A percentile compares a stretch with the other conserved stretches of the same genome.
These are phyloP conservation scores for Aplocera efformata DNA, from an alignment of 2,888 invertebrate species.

Conservation along the genomic window DNA sequence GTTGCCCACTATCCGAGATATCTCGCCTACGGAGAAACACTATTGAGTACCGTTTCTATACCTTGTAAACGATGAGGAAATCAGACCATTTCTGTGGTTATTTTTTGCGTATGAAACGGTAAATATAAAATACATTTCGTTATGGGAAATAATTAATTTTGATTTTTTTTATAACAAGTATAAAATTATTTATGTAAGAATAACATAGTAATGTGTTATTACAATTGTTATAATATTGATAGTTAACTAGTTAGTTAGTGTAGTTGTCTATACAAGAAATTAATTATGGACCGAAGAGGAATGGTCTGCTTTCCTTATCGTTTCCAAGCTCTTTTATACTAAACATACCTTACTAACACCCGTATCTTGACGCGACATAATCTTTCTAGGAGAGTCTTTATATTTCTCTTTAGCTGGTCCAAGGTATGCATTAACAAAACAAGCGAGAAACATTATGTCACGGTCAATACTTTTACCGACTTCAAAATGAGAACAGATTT, in stretches of 20 bases:
- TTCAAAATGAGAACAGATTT: too few relatives aligned
- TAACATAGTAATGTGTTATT: too few relatives aligned
- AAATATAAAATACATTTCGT: too few relatives aligned
- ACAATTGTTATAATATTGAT: too few relatives aligned
- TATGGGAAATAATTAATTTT: too few relatives aligned
- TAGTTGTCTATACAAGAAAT: too few relatives aligned
- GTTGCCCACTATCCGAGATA: constrained; percentile 86
- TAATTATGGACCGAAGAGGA: too few relatives aligned
- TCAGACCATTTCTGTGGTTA: too few relatives aligned
- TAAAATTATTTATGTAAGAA: too few relatives aligned
- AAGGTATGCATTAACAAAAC: constrained; percentile 25
- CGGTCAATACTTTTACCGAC: constrained; percentile 8
- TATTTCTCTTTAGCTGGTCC: constrained; percentile 23
- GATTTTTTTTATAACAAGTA: too few relatives aligned
- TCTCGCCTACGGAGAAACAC: constrained; percentile 69
- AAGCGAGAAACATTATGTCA: constrained; percentile 33
- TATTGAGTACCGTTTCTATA: constrained; percentile 10
- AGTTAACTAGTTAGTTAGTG: too few relatives aligned
- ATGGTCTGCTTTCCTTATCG: neutral
- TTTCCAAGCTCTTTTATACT: neutral
- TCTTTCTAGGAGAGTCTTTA: constrained; percentile 27
- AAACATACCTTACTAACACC: constrained; percentile 25
- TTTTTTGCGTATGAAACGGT: too few relatives aligned
- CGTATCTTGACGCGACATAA: constrained; percentile 30
- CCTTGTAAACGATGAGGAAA: neutral